Evolutionary conservation across 2,797 vertebrate genomes (phyloP), one percentile per base, ranked within the genome.

Genomic region (Borostomias antarcticus): DNA sequence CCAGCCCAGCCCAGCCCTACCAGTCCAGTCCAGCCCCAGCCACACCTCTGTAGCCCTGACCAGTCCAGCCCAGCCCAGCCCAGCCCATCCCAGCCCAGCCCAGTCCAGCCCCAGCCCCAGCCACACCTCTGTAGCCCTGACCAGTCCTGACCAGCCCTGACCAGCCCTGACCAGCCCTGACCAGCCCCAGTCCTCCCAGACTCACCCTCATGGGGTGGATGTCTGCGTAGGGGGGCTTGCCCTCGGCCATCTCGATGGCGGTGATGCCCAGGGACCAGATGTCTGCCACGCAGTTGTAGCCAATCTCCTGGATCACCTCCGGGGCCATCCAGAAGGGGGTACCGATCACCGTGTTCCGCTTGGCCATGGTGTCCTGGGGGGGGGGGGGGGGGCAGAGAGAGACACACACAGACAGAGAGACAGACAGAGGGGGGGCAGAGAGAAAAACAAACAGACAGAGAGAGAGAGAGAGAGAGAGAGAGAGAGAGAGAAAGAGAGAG

Each of bases 281-380:
- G 77, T 98, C 96, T 0, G 96, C 96, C 66, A 98, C 94, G 29
- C 96, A 98, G 66, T 98, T 98, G 83, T 98, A 98, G 2, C 96
- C 96, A 52, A 96, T 97, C 88, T 98, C 96, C 84, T 98, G 96
- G 62, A 98, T 98, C 79, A 98, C 96, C 83, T 98, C 96, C 2
- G 96, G 96, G 70, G 96, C 96, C 96, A 98, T 98, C 96, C 96
- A 98, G 87, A 98, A 98, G 0, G 96, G 96, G 1, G 96, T 98
- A 35, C 96, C 96, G 62, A 98, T 98, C 61, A 98, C 96, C 0
- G 96, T 98, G 87, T 98, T 98, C 33, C 96, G 63, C 84, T 98
- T 98, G 4, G 96, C 96, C 96, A 98, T 98, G 33, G 96, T 98
- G 87, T 98, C 96, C 96, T 98, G 79, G 32, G 2, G 19, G 52